Base-by-base conservation (phyloP, 2,113 vertebrate species). In the Lophura nycthemera region DNA sequence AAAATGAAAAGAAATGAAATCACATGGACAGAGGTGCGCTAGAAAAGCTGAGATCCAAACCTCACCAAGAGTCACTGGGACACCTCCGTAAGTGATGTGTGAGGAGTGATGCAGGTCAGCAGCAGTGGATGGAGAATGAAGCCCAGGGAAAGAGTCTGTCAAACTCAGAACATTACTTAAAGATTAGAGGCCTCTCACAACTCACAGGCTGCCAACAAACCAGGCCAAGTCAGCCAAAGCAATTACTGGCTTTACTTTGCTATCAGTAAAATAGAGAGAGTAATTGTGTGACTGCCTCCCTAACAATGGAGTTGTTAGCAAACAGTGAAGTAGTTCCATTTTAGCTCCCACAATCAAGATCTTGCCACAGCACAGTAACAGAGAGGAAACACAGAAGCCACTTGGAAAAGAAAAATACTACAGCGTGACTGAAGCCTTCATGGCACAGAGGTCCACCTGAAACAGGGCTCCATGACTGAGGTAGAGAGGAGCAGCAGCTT, bases 371-470 rank as follows among this genome's bases (percentile, higher is more conserved):
- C 15, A 34, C 67, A 63, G 22, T 56, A 52, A 56, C 59, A 29
- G 64, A 95, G 67, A 70, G 89, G 45, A 93, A 93, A 92, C 52
- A 74, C 29, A 82, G 94, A 71, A 88, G 89, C 88, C 84, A 89
- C 87, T 96, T 92, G 71, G 82, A 80, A 91, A 96, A 80, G 78
- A 96, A 80, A 56, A 91, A 67, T 56, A 77, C 84, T 95, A 77
- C 50, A 92, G 67, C 67, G 34, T 60, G 78, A 96, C 93, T 93
- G 75, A 89, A 87, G n/a, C 56, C 34, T 85, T 85, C 89, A 32
- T 83, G 0, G 1, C 59, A 54, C 40, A 45, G 56, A 0, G 0
- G 9, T 82, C 59, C 87, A 73, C 71, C 78, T 70, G 87, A 94
- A 86, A 11, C 29, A 86, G 72, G 42, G 83, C 89, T 86, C 90